These are phyloP conservation scores for Argyrosomus japonicus DNA, from an alignment of 2,113 vertebrate species.

Conservation along the genomic window DNA sequence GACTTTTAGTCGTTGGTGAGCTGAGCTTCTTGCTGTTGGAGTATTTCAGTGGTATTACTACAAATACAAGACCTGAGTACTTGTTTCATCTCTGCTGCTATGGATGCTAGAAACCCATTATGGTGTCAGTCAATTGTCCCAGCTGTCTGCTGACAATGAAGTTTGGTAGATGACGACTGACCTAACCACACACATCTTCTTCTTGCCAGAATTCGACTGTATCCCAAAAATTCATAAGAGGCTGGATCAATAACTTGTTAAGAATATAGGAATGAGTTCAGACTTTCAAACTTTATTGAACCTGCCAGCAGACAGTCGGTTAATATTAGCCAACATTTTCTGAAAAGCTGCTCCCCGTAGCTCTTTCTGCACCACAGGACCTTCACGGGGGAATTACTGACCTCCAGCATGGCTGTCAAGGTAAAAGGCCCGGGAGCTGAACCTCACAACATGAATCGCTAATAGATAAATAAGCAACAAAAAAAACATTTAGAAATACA, in stretches of 20 bases:
- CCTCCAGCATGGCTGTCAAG: slow-evolving; percentile 15
- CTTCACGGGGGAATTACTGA: slow-evolving; percentile 6
- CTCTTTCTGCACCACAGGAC: neutral
- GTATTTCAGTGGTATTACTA: too few species aligned
- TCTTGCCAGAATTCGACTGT: slow-evolving; percentile 4
- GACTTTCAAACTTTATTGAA: slow-evolving; percentile 24
- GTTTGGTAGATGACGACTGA: neutral
- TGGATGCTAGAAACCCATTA: neutral
- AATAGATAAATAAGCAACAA: slow-evolving; percentile 16
- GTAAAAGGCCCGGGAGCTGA: slow-evolving; percentile 27
- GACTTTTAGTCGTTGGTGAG: too few species aligned
- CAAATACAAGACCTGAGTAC: too few species aligned
- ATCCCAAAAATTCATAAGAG: slow-evolving; percentile 18
- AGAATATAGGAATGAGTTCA: slow-evolving; percentile 28
- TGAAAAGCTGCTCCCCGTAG: slow-evolving; percentile 1
- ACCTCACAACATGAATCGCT: slow-evolving; percentile 25
- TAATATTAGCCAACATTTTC: slow-evolving; percentile 16
- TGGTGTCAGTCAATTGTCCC: neutral
- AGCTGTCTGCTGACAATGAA: neutral
- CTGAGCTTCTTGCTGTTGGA: too few species aligned
- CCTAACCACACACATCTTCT: neutral
- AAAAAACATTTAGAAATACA: slow-evolving; percentile 17
- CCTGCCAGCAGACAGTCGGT: neutral
- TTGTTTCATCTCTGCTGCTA: too few species aligned
- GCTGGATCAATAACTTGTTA: slow-evolving; percentile 42